These are phyloP conservation scores for Rhynchomys soricoides DNA, from an alignment of 2,113 vertebrate species.

Conservation along the genomic window DNA sequence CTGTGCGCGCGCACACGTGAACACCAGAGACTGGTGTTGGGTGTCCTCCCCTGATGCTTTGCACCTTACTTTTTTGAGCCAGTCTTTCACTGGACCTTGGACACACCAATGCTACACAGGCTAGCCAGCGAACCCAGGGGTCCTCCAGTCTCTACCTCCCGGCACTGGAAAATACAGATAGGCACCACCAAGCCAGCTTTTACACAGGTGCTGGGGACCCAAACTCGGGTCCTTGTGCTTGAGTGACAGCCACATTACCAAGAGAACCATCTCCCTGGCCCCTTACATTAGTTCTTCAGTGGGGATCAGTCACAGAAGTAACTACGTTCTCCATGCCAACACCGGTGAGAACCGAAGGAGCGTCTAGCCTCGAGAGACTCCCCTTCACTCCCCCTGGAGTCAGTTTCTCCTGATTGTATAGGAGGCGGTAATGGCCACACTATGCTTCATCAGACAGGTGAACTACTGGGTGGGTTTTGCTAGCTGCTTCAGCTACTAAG, in stretches of 20 bases:
- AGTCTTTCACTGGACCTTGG: not conserved
- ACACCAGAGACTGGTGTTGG: not conserved
- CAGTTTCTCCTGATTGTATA: not conserved
- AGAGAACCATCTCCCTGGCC: too few relatives aligned
- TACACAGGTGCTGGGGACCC: not conserved
- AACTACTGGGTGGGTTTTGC: not conserved
- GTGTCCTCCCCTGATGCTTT: too few relatives aligned
- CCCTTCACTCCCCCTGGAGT: not conserved
- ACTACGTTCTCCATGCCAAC: not conserved
- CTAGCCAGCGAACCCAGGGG: not conserved
- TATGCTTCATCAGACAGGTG: conserved; percentile 35
- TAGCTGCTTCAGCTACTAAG: not conserved
- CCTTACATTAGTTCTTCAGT: not conserved
- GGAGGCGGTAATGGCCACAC: not conserved
- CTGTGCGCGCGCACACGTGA: not conserved
- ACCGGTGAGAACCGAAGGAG: not conserved
- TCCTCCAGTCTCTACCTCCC: too few relatives aligned
- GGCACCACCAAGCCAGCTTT: too few relatives aligned
- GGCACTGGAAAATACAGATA: not conserved
- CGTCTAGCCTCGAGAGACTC: not conserved
- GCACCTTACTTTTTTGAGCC: not conserved
- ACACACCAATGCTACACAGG: not conserved
- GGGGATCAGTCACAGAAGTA: not conserved
- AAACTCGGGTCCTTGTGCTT: not conserved
- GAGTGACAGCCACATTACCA: not conserved